Conservation (phyloP, 2,888 invertebrate genomes). For the Sericinus montela region DNA sequence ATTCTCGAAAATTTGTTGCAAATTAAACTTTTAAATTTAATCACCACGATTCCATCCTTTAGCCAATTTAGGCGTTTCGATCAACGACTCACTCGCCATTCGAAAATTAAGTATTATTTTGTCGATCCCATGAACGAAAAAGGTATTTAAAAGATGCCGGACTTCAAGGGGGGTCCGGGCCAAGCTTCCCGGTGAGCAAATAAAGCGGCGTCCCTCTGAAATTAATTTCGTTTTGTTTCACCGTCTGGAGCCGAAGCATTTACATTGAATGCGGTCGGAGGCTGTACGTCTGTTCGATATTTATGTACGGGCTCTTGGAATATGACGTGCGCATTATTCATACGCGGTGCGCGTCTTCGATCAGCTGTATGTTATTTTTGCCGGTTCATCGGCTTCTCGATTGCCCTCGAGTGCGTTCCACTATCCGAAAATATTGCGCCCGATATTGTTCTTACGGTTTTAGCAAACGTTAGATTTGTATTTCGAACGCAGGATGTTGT, state of each 20-base stretch:
- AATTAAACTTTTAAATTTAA: slow-evolving; percentile 39
- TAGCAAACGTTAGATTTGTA: not conserved
- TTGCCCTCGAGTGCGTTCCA: slow-evolving; percentile 25
- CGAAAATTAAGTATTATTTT: slow-evolving; percentile 52
- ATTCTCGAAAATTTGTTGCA: slow-evolving; percentile 12
- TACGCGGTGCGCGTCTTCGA: slow-evolving; percentile 49
- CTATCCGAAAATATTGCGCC: slow-evolving; percentile 17
- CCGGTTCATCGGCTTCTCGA: slow-evolving; percentile 63
- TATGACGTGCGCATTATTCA: slow-evolving; percentile 77
- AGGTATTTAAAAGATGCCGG: slow-evolving; percentile 58
- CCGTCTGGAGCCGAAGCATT: slow-evolving; percentile 72
- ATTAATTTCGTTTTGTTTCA: slow-evolving; percentile 78
- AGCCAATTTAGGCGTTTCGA: slow-evolving; percentile 37
- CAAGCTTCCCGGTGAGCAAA: slow-evolving; percentile 59
- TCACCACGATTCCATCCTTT: slow-evolving; percentile 30
- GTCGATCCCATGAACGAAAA: slow-evolving; percentile 50
- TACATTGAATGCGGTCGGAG: slow-evolving; percentile 77
- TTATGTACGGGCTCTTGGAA: slow-evolving; percentile 70
- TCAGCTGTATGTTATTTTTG: slow-evolving; percentile 73
- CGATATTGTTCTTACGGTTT: slow-evolving; percentile 7
- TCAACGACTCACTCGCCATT: slow-evolving; percentile 57
- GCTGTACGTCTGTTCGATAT: slow-evolving; percentile 70
- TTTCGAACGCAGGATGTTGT: slow-evolving; percentile 14
- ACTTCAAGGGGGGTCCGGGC: slow-evolving; percentile 70
- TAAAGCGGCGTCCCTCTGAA: slow-evolving; percentile 71